A percentile compares a stretch with the other conserved stretches of the same genome.
Conservation (phyloP, 2,113 vertebrate genomes). For the Egretta garzetta region DNA sequence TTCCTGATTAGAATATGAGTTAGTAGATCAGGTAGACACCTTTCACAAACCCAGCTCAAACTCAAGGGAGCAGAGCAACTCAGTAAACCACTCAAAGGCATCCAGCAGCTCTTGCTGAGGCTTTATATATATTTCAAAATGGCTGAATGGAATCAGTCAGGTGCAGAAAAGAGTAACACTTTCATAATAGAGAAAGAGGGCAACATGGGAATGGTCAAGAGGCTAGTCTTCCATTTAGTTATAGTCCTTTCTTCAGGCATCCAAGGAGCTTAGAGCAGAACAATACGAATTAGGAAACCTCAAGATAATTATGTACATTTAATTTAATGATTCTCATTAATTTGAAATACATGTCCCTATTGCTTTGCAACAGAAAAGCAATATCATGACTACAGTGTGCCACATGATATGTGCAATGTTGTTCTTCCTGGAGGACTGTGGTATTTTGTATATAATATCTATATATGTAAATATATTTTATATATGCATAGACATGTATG, state of each 20-base stretch:
- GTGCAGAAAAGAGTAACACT: neutral
- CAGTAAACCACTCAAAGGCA: neutral
- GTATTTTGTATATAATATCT: neutral
- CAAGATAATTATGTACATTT: neutral
- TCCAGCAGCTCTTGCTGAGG: neutral
- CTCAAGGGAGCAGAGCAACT: neutral
- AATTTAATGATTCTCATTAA: neutral
- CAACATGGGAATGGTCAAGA: neutral
- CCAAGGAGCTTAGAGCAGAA: neutral
- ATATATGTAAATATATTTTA: neutral
- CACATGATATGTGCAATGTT: neutral
- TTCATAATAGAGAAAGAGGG: neutral
- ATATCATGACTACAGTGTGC: neutral
- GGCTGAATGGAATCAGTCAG: neutral
- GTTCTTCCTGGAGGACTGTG: neutral
- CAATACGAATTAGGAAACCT: neutral
- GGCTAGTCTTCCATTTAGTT: neutral
- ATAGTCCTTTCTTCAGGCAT: neutral
- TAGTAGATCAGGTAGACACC: neutral
- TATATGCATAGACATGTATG: neutral
- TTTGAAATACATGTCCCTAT: neutral
- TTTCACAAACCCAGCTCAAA: neutral
- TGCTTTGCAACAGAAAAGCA: neutral
- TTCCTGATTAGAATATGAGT: neutral
- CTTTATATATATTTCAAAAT: neutral